phyloP scores from a whole-genome alignment of 2,797 vertebrate genomes.

The Natrix natrix region DNA sequence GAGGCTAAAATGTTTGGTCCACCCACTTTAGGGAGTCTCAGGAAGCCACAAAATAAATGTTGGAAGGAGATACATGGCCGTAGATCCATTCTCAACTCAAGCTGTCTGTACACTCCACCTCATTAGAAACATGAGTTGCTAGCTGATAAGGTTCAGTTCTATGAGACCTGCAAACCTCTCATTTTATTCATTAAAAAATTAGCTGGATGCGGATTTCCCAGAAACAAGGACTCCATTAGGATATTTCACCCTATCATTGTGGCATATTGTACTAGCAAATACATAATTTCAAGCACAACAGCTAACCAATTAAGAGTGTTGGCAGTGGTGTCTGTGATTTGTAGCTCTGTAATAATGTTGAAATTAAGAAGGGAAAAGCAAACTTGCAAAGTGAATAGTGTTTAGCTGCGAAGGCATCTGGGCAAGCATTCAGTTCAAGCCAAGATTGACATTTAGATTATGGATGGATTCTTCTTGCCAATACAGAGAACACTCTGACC shows the following conservation, averaged over 20 bases:
- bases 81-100: not conserved
- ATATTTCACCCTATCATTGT: conserved; percentile 16
- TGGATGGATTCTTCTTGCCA: not conserved
- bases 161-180: not conserved
- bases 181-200: conserved; percentile 16
- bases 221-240: not conserved
- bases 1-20: not conserved
- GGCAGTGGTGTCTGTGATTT: conserved; percentile 4
- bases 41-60: not conserved
- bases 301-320: conserved; percentile 42
- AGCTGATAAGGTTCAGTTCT: not conserved
- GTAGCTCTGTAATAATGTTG: conserved; percentile 25
- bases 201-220: not conserved
- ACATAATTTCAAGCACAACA: conserved; percentile 46
- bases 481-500: not conserved
- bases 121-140: not conserved
- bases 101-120: not conserved
- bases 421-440: not conserved
- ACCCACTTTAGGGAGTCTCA: not conserved
- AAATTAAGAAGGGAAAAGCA: not conserved
- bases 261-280: conserved; percentile 15
- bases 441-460: not conserved
- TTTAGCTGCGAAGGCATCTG: not conserved
- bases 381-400: accelerated
- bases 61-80: not conserved